These are phyloP conservation scores for Hemicentrotus pulcherrimus DNA, from an alignment of 35 echinoderm and acorn worm genomes.

Conservation along the genomic window DNA sequence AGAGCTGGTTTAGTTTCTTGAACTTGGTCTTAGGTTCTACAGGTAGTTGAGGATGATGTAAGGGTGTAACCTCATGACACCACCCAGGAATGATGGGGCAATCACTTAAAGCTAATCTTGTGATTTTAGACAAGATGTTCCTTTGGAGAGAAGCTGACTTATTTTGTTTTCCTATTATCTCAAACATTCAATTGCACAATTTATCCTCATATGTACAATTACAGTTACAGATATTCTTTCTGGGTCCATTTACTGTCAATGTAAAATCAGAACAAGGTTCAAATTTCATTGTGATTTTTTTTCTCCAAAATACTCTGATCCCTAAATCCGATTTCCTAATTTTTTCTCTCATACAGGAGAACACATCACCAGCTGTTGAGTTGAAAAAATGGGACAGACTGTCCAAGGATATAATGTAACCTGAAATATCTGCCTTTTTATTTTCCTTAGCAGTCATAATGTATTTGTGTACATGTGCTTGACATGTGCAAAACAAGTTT, in stretches of 20 bases:
- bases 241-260: background rate
- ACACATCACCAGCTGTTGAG: background rate
- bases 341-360: background rate
- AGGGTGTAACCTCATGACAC: background rate
- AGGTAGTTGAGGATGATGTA: slow-evolving; percentile 3
- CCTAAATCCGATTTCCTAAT: background rate
- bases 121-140: background rate
- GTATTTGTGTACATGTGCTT: background rate
- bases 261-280: too few relatives aligned
- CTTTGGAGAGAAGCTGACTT: background rate
- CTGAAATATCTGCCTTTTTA: background rate
- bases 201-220: background rate
- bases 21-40: background rate
- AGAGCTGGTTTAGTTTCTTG: background rate
- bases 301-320: too few relatives aligned
- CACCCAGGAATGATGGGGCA: background rate
- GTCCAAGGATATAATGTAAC: background rate
- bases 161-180: background rate
- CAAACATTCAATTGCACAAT: background rate
- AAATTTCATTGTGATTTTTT: too few relatives aligned
- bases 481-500: background rate
- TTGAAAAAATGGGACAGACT: background rate
- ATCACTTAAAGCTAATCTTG: background rate
- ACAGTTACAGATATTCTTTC: background rate
- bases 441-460: background rate